phyloP scores from a whole-genome alignment of 2,888 invertebrate genomes.

The Tethea ocularis region DNA sequence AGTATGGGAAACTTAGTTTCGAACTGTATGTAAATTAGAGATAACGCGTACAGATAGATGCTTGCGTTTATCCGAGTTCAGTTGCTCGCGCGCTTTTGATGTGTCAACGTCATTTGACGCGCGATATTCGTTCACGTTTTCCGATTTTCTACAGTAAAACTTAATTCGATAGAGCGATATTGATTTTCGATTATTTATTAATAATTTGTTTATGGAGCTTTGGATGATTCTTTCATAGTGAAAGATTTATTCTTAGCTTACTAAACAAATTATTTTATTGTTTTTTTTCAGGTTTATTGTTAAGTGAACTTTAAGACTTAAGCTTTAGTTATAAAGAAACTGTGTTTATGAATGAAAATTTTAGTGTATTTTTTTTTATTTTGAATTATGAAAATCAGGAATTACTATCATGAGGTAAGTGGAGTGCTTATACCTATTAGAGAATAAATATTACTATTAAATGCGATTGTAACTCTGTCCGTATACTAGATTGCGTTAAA shows the following conservation, averaged over 20 bases:
- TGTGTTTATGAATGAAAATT: slow-evolving; percentile 56
- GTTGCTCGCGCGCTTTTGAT: slow-evolving; percentile 77
- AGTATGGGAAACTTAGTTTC: slow-evolving; percentile 69
- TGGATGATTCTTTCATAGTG: background rate
- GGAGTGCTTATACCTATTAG: slow-evolving; percentile 14
- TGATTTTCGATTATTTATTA: slow-evolving; percentile 14
- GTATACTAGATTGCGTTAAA: too few relatives aligned
- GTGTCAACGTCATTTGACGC: slow-evolving; percentile 61
- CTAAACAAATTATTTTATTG: background rate
- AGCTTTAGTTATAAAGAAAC: slow-evolving; percentile 19
- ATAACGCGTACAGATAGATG: slow-evolving; percentile 65
- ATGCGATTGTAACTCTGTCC: too few relatives aligned
- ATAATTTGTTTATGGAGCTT: background rate
- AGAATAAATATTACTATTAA: too few relatives aligned
- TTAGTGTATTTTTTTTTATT: slow-evolving; percentile 42
- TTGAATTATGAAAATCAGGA: slow-evolving; percentile 79
- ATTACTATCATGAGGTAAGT: slow-evolving; percentile 74
- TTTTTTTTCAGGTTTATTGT: slow-evolving; percentile 12
- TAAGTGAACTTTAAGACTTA: slow-evolving; percentile 20
- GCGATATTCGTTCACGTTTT: slow-evolving; percentile 37
- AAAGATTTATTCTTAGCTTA: background rate
- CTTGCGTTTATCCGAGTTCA: slow-evolving; percentile 68
- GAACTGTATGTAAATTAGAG: slow-evolving; percentile 74
- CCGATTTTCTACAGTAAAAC: slow-evolving; percentile 22
- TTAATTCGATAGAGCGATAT: slow-evolving; percentile 12